Evolutionary conservation across 2,113 vertebrate species (phyloP).

Genomic region (Antechinus flavipes): DNA sequence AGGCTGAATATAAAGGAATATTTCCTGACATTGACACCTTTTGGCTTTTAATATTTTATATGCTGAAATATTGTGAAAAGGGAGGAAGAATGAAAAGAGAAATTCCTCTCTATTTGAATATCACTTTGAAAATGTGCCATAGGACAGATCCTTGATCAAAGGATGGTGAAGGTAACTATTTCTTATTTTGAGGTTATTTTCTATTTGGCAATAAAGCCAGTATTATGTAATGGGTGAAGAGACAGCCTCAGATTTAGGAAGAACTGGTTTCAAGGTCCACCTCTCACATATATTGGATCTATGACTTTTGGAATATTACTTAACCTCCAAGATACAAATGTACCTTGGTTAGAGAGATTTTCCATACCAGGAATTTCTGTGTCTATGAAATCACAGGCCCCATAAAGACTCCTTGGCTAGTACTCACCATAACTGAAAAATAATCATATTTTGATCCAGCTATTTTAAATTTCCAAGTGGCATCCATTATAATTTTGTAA

Average conservation of each 20-base stretch:
- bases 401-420: not conserved
- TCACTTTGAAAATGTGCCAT: not conserved
- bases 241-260: not conserved
- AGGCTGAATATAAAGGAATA: rapidly evolving
- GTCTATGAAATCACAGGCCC: not conserved
- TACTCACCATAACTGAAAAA: not conserved
- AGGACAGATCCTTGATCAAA: not conserved
- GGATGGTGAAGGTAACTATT: not conserved
- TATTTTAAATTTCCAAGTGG: not conserved
- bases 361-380: not conserved
- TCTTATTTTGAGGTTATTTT: not conserved
- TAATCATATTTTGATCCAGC: no score
- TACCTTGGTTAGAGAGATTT: not conserved
- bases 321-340: not conserved
- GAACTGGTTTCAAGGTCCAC: not conserved
- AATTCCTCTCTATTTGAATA: not conserved
- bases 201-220: not conserved
- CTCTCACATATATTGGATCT: not conserved
- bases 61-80: not conserved
- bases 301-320: not conserved
- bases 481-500: not conserved
- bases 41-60: rapidly evolving
- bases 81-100: not conserved
- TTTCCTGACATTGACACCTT: not conserved
- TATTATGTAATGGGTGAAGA: not conserved